Evolutionary conservation across 2,797 vertebrate species (phyloP).

Genomic region (Myoxocephalus aenaeus): DNA sequence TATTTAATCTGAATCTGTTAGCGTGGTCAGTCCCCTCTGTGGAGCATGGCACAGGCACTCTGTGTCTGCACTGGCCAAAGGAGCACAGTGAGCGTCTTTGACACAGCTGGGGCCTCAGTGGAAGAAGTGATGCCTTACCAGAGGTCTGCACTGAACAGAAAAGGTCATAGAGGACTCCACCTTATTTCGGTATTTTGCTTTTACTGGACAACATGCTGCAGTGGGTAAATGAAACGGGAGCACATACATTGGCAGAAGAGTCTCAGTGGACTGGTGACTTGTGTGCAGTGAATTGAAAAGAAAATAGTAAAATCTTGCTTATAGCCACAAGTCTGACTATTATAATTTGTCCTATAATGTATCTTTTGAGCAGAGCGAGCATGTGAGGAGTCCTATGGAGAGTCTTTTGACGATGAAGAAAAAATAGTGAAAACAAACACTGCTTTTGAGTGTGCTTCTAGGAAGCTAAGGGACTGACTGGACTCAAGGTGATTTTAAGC

Average conservation of each 20-base stretch:
- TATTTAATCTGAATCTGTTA: slow-evolving; percentile 64
- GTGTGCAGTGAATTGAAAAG: neutral
- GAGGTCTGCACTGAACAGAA: slow-evolving; percentile 54
- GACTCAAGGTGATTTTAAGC: neutral
- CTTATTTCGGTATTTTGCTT: slow-evolving; percentile 53
- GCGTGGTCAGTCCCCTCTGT: slow-evolving; percentile 44
- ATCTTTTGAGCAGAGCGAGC: slow-evolving; percentile 20
- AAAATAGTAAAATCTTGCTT: neutral
- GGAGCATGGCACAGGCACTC: slow-evolving; percentile 51
- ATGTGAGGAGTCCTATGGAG: slow-evolving; percentile 39
- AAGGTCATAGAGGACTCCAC: slow-evolving; percentile 30
- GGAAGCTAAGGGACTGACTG: neutral
- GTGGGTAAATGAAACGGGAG: neutral
- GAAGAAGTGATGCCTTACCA: slow-evolving; percentile 72
- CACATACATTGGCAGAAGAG: neutral
- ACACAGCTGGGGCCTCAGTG: slow-evolving; percentile 49
- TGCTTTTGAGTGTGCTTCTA: slow-evolving; percentile 18
- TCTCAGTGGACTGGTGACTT: neutral
- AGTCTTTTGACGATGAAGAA: neutral
- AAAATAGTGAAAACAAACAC: neutral
- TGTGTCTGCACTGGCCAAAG: slow-evolving; percentile 53
- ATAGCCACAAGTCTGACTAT: slow-evolving; percentile 7
- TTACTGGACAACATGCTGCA: slow-evolving; percentile 20
- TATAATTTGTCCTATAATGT: slow-evolving; percentile 22
- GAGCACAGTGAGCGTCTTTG: slow-evolving; percentile 77